phyloP scores from a whole-genome alignment of 2,113 vertebrate species.

The Rhea americana region DNA sequence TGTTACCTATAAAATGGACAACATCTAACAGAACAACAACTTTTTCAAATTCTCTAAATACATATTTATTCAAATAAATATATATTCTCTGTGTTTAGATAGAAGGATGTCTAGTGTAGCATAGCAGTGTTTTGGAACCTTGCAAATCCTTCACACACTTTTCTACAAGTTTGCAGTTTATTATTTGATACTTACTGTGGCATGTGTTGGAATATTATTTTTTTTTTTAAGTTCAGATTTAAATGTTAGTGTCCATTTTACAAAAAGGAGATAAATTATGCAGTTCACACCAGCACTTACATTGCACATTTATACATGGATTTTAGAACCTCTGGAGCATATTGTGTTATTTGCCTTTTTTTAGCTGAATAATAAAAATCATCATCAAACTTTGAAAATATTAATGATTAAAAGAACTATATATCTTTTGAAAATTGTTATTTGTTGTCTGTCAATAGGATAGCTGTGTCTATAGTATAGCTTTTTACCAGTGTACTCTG shows the following conservation, averaged over 20 bases:
- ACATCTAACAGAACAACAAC: neutral
- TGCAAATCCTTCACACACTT: neutral
- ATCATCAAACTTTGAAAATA: neutral
- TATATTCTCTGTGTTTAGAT: neutral
- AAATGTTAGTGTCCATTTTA: neutral
- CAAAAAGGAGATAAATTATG: neutral
- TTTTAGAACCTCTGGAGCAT: neutral
- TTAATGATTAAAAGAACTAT: neutral
- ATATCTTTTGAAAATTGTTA: neutral
- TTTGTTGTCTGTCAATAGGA: neutral
- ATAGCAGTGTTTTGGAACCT: neutral
- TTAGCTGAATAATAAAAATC: neutral
- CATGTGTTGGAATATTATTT: neutral
- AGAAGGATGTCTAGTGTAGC: neutral
- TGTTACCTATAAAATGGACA: neutral
- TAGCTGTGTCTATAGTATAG: neutral
- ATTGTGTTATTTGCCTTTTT: neutral
- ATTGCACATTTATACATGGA: neutral
- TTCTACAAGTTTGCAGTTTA: neutral
- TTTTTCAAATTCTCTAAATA: neutral
- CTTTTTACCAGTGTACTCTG: neutral
- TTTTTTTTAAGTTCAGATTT: neutral
- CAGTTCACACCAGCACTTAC: neutral
- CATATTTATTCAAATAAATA: too few relatives aligned
- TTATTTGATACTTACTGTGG: neutral